Evolutionary conservation across 2,113 vertebrate species (phyloP).

Genomic region (Antigone vipio): DNA sequence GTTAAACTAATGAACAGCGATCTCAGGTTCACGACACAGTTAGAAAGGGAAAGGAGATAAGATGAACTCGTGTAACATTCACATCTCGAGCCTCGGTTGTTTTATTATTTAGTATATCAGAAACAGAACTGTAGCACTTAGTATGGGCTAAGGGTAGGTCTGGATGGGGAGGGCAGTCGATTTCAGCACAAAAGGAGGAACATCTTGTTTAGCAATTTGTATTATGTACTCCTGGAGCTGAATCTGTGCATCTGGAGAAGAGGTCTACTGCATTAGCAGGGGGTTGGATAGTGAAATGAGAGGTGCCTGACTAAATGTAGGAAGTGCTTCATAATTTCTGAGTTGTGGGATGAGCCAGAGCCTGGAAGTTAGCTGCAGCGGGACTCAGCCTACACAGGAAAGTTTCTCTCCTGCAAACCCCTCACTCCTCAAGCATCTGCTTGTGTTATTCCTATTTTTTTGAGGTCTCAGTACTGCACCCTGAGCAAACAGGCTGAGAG

Average conservation of each 20-base stretch:
- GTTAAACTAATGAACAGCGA: constrained; percentile 11
- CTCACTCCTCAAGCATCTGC: not conserved
- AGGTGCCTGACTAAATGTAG: not conserved
- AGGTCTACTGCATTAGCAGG: not conserved
- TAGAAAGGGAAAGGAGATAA: not conserved
- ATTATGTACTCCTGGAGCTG: not conserved
- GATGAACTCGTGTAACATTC: not conserved
- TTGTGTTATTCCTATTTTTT: not conserved
- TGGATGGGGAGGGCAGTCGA: not conserved
- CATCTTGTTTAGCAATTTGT: not conserved
- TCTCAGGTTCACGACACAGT: not conserved
- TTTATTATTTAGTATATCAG: not conserved
- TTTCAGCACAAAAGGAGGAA: not conserved
- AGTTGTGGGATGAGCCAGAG: not conserved
- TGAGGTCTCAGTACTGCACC: not conserved
- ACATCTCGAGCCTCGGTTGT: not conserved
- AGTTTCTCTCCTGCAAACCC: not conserved
- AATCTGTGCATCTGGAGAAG: not conserved
- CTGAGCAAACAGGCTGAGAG: not conserved
- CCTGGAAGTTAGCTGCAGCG: not conserved
- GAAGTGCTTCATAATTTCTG: not conserved
- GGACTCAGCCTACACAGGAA: not conserved
- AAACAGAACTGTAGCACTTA: not conserved
- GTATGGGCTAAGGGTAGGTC: not conserved
- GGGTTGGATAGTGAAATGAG: not conserved